Conservation (phyloP, 2,797 vertebrate species). For the Toxotes lorentzi region DNA sequence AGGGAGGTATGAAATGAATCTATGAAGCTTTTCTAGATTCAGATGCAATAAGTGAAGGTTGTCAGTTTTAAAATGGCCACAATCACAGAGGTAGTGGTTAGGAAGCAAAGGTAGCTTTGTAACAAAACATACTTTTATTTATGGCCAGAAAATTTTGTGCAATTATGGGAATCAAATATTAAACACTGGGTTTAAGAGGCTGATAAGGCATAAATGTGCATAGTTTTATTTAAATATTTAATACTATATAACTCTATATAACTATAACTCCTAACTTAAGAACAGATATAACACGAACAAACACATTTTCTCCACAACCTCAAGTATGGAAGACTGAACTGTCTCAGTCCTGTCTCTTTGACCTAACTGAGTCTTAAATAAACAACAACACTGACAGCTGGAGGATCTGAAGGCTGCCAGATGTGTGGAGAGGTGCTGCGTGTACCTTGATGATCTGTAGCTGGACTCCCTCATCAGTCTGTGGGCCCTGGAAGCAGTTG, state of each 20-base stretch:
- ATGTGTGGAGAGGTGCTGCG: background rate
- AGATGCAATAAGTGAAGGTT: background rate
- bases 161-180: background rate
- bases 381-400: constrained; percentile 23
- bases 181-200: background rate
- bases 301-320: background rate
- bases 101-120: too few species aligned
- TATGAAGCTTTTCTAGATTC: background rate
- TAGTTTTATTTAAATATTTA: background rate
- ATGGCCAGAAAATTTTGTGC: background rate
- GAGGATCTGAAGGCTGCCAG: constrained; percentile 32
- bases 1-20: background rate
- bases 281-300: background rate
- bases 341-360: background rate
- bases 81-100: background rate
- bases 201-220: background rate
- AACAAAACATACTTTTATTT: too few species aligned
- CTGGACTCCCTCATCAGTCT: constrained; percentile 97
- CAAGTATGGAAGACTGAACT: background rate
- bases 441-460: constrained; percentile 98
- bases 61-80: background rate
- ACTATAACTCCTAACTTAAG: background rate
- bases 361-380: background rate
- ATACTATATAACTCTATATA: background rate
- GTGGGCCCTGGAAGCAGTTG: constrained; percentile 96